Evolutionary conservation across 1,140 invertebrate genomes (phyloP), one percentile per base, ranked within the genome.

Genomic region (Bicyclus anynana): DNA sequence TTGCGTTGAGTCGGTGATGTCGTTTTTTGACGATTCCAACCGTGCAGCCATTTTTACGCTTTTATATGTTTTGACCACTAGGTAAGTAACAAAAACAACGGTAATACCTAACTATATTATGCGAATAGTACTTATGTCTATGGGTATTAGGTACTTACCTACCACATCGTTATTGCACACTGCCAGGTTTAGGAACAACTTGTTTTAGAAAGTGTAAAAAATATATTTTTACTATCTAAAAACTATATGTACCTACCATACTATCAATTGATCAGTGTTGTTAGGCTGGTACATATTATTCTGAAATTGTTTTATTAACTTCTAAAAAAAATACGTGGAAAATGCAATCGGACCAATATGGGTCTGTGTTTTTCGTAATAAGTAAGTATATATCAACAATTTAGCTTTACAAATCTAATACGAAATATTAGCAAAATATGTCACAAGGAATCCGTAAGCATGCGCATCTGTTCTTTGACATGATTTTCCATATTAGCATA

Each of bases 401-500:
- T 33, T 10, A 33, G 29, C 29, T 12, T n/a, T 44, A 44, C 12
- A 44, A 44, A 44, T 44, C 6, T 10, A 2, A 44, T 20, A 21
- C 6, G 40, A 12, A 44, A 0, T 5, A 21, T 21, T 44, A 12
- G 10, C 44, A 40, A 27, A 47, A 13, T 13, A 3, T 53, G 33
- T 59, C 50, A 74, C 60, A 72, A 65, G 26, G 72, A 67, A 48
- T 86, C 80, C 54, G 73, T 74, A 14, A 88, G 63, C 60, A 69
- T 67, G 37, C 73, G 73, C 78, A 90, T 84, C 65, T 86, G 85
- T 54, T 91, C 90, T 40, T 95, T 94, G 86, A 95, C 93, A 70
- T 96, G 96, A 20, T 90, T 78, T 67, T 95, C 92, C 83, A 96
- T 90, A 59, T 96, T 90, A 6, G 93, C 91, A 72, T 94, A 96